Evolutionary conservation across 2,113 vertebrate genomes (phyloP).

Genomic region (Promerops cafer): DNA sequence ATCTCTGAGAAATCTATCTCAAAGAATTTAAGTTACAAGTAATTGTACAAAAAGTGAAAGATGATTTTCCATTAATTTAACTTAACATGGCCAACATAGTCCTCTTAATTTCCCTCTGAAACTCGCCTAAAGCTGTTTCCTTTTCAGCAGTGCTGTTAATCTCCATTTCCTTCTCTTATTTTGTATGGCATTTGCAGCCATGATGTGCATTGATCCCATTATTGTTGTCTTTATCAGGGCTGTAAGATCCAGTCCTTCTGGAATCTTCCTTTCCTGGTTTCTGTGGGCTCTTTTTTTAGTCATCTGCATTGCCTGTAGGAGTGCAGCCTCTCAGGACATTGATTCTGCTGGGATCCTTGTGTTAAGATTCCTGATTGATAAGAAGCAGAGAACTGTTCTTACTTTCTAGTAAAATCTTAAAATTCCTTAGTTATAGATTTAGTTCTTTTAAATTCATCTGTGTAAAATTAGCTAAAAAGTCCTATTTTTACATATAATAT

Average conservation of each 20-base stretch:
- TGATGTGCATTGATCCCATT: not conserved
- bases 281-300: not conserved
- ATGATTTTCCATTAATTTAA: not conserved
- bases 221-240: not conserved
- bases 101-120: not conserved
- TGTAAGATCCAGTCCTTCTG: not conserved
- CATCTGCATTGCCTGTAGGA: not conserved
- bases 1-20: not conserved
- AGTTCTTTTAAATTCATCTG: not conserved
- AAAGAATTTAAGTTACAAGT: not conserved
- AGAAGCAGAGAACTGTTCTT: not conserved
- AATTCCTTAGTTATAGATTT: not conserved
- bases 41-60: not conserved
- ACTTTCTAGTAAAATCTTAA: not conserved
- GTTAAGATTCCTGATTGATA: not conserved
- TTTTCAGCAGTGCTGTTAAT: not conserved
- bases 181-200: not conserved
- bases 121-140: not conserved
- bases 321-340: fast-evolving
- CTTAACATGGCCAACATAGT: not conserved
- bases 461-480: fast-evolving
- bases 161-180: not conserved
- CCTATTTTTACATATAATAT: fast-evolving
- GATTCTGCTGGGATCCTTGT: not conserved
- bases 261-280: not conserved